Percentiles rank a stretch among this genome's conserved stretches.
Evolutionary conservation across 2,113 vertebrate genomes (phyloP).

Genomic region (Rhinoptilus africanus): DNA sequence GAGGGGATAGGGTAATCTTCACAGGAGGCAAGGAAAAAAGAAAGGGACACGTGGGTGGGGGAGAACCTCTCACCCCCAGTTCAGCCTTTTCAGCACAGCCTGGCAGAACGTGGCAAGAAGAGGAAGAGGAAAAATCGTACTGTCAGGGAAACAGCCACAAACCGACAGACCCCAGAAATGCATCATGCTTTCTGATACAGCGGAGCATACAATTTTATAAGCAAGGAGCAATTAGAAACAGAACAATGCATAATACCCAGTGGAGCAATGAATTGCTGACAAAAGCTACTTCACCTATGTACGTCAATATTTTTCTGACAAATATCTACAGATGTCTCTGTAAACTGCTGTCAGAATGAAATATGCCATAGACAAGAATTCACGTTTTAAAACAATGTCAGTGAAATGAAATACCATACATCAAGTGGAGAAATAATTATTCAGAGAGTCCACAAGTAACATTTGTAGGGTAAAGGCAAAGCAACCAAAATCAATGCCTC

Average conservation of each 20-base stretch:
- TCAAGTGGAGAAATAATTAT: neutral
- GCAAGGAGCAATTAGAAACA: neutral
- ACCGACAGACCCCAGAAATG: neutral
- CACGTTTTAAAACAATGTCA: neutral
- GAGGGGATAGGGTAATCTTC: neutral
- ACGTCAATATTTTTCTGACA: constrained; percentile 24
- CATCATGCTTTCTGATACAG: neutral
- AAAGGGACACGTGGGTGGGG: neutral
- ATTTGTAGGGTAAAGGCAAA: neutral
- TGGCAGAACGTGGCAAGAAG: neutral
- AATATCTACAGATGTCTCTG: constrained; percentile 18
- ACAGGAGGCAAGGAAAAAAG: neutral
- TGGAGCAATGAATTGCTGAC: neutral
- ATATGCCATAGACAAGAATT: constrained; percentile 7
- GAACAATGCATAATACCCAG: neutral
- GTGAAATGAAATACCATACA: neutral
- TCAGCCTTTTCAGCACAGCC: neutral
- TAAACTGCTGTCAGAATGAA: constrained; percentile 28
- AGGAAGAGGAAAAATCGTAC: neutral
- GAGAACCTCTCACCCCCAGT: neutral
- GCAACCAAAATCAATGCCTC: neutral
- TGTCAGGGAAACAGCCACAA: neutral
- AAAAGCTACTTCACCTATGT: constrained; percentile 23
- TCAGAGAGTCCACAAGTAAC: neutral
- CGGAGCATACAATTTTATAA: neutral